Evolutionary conservation across 37 sponge, comb jelly and placozoan genomes (phyloP), one percentile per base, ranked within the genome.

Genomic region (Axinella damicornis): DNA sequence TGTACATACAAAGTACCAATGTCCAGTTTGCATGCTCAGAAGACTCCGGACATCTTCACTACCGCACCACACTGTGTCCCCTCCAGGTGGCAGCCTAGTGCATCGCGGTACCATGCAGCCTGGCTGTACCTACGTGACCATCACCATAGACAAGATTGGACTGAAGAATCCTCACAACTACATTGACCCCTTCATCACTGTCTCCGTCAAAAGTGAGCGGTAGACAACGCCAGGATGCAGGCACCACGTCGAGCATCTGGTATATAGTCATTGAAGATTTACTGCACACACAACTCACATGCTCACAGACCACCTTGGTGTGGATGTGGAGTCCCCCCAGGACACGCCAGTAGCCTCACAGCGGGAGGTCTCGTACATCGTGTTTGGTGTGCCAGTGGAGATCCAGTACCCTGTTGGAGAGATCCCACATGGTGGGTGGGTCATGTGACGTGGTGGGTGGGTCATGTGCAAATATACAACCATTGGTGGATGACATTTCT

Each of bases 81-180:
- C 14, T 66, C 38, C 67, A 84, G 84, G 67, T 66, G 84, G 84
- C 24, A 74, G 57, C 34, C 57, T 84, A 37, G 17, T 84, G 28
- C 41, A 18, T 2, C 53, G 84, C 28, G 53, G 28, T 53, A 57
- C 65, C 21, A 38, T 54, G 13, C 75, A 75, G 13, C 79, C 82
- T 31, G 93, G 86, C 33, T 55, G 53, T 55, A 89, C 85, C 57
- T 85, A 88, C 62, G 66, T 94, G 40, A 90, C 79, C 35, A 90
- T 94, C 30, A 53, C 55, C 54, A 83, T 94, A 21, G 88, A 94
- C 35, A 86, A 83, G 66, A 91, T 94, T 40, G 95, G 88, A 12
- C 74, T 94, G 53, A 94, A 94, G 53, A 83, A 94, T 65, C 77
- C 95, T 28, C 54, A 81, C 18, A 61, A 56, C 57, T 78, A 74